Evolutionary conservation across 2,113 vertebrate genomes (phyloP).

Genomic region (Geothlypis trichas): DNA sequence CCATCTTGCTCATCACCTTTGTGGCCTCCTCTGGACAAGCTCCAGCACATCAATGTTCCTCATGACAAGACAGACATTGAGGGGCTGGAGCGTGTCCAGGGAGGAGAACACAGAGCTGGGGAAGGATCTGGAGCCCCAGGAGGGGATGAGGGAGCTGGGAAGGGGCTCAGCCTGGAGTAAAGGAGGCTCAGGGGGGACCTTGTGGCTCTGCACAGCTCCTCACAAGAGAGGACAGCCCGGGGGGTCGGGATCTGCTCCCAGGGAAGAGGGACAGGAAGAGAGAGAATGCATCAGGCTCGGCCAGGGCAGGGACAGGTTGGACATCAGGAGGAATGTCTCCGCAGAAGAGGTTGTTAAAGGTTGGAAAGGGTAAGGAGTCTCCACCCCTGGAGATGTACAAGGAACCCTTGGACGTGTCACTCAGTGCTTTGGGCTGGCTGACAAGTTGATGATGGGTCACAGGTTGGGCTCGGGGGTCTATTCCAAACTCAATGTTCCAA

Average conservation of each 20-base stretch:
- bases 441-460: neutral
- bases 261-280: neutral
- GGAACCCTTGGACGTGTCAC: neutral
- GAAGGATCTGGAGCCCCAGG: neutral
- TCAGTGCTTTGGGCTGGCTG: neutral
- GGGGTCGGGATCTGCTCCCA: neutral
- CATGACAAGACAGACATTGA: rapidly evolving
- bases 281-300: neutral
- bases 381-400: neutral
- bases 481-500: rapidly evolving
- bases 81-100: neutral
- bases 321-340: rapidly evolving
- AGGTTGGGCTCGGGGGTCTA: neutral
- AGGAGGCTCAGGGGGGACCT: neutral
- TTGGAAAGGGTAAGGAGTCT: neutral
- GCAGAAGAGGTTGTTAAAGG: neutral
- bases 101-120: neutral
- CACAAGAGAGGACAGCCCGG: neutral
- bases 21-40: neutral
- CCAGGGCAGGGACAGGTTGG: rapidly evolving
- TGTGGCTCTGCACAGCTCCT: neutral
- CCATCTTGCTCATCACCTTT: neutral
- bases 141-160: neutral
- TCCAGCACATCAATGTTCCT: neutral
- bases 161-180: neutral